Percentiles rank a stretch among this genome's conserved stretches.
phyloP scores from a whole-genome alignment of 1,140 invertebrate species.

The Bombus consobrinus region DNA sequence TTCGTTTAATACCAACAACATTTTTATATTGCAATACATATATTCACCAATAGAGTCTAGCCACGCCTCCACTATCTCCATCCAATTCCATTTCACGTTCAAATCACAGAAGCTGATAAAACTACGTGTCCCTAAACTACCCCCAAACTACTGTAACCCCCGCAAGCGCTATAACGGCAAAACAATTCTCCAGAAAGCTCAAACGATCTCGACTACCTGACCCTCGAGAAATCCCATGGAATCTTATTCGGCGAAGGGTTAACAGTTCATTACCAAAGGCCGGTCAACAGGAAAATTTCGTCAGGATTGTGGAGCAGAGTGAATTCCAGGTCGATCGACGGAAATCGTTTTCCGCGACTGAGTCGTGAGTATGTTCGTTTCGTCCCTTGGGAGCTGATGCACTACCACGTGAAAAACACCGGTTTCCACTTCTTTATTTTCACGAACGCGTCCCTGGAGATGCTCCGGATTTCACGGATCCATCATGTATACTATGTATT shows the following conservation, averaged over 20 bases:
- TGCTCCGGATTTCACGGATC: slow-evolving; percentile 23
- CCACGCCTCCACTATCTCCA: too few relatives aligned
- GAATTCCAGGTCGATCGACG: slow-evolving; percentile 29
- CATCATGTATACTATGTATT: slow-evolving; percentile 33
- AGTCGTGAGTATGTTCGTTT: background rate
- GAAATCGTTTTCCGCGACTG: slow-evolving; percentile 35
- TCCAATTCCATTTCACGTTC: background rate
- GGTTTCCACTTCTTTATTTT: slow-evolving; percentile 40
- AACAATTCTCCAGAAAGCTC: background rate
- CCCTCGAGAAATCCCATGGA: background rate
- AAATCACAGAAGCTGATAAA: background rate
- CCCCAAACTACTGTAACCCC: background rate
- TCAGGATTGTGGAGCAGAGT: background rate
- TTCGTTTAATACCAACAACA: too few relatives aligned
- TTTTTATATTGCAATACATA: background rate
- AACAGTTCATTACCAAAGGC: slow-evolving; percentile 10
- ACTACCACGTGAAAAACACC: background rate
- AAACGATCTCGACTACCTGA: background rate
- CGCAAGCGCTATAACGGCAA: background rate
- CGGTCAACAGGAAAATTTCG: background rate
- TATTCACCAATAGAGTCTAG: background rate
- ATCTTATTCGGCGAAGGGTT: background rate
- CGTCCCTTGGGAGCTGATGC: slow-evolving; percentile 29
- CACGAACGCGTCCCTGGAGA: slow-evolving; percentile 49
- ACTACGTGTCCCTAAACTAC: background rate